These are phyloP conservation scores for Haplochromis vanheusdeni DNA, from an alignment of 2,113 vertebrate genomes.

Conservation along the genomic window DNA sequence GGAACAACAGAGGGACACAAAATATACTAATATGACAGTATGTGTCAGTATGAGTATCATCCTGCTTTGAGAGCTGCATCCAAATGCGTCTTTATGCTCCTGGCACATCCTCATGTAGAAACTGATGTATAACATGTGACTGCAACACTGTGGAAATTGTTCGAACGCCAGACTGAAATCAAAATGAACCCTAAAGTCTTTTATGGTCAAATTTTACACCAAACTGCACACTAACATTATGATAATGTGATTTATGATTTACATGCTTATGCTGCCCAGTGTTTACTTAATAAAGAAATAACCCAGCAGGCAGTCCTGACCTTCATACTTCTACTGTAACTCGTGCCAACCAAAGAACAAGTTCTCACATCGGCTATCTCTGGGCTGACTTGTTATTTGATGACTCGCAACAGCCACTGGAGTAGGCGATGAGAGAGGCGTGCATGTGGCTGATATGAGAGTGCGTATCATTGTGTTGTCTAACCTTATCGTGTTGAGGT, in stretches of 20 bases:
- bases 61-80: background rate
- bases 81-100: background rate
- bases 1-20: background rate
- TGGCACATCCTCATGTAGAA: background rate
- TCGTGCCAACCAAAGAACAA: constrained; percentile 13
- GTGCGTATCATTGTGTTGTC: background rate
- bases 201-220: background rate
- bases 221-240: background rate
- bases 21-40: background rate
- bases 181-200: background rate
- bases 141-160: background rate
- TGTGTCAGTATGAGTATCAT: background rate
- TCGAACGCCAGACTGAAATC: background rate
- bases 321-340: constrained; percentile 5
- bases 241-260: background rate
- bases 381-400: constrained; percentile 11
- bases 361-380: constrained; percentile 42
- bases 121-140: background rate
- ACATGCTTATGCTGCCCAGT: background rate
- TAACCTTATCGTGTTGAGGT: constrained; percentile 36
- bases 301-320: background rate
- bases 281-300: background rate
- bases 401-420: background rate
- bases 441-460: background rate
- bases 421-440: constrained; percentile 25